Conservation (phyloP, 2,113 vertebrate genomes). For the Xenus cinereus region DNA sequence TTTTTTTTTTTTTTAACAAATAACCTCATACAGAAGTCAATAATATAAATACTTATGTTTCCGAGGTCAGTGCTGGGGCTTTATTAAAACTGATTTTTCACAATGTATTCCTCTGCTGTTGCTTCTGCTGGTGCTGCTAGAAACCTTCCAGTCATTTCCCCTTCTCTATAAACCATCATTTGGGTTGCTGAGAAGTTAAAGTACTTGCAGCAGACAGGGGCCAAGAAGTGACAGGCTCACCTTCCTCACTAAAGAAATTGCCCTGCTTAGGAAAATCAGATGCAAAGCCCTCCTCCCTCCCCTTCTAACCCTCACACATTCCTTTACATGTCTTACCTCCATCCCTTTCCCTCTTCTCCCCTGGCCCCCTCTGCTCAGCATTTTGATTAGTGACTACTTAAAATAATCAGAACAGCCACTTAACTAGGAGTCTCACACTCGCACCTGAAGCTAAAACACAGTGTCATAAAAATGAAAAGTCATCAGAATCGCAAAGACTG, state of each 20-base stretch:
- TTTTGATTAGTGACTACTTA: conserved; percentile 49
- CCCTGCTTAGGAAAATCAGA: not conserved
- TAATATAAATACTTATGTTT: conserved; percentile 75
- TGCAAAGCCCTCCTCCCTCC: not conserved
- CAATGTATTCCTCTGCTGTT: conserved; percentile 49
- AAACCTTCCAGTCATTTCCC: conserved; percentile 4
- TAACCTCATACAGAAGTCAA: conserved; percentile 73
- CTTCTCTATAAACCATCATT: not conserved
- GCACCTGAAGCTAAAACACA: conserved; percentile 55
- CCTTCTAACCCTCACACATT: not conserved
- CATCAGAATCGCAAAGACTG: conserved; percentile 4
- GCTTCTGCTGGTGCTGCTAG: conserved; percentile 40
- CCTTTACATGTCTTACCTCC: not conserved
- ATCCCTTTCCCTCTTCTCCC: not conserved
- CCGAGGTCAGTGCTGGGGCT: conserved; percentile 71
- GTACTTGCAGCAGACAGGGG: not conserved
- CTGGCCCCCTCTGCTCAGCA: not conserved
- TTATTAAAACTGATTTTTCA: conserved; percentile 84
- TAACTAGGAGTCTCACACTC: conserved; percentile 33
- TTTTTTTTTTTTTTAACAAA: conserved; percentile 51
- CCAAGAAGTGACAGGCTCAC: not conserved
- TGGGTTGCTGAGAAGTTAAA: not conserved
- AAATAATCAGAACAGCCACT: conserved; percentile 56
- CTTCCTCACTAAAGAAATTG: not conserved
- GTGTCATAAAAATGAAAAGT: conserved; percentile 60